phyloP scores from a whole-genome alignment of 2,797 vertebrate species.

The Rhynchonycteris naso region DNA sequence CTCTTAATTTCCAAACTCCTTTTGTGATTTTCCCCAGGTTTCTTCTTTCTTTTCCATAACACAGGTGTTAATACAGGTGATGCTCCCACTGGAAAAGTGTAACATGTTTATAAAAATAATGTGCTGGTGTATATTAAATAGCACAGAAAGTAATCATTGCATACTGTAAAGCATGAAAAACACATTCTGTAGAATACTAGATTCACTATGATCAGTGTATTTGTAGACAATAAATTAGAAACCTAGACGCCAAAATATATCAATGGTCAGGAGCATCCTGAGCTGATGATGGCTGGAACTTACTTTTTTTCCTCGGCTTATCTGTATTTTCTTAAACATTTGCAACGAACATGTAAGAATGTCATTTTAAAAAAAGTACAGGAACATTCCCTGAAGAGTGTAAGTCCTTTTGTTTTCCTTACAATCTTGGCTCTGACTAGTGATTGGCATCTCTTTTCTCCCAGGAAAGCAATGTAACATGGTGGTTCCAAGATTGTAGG shows the following conservation, averaged over 20 bases:
- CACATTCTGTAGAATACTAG: not conserved
- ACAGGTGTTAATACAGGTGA: not conserved
- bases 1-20: not conserved
- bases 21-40: not conserved
- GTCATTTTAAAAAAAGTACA: not conserved
- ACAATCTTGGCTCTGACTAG: not conserved
- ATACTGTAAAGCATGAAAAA: not conserved
- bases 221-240: not conserved
- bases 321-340: slow-evolving; percentile 27
- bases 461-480: not conserved
- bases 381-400: not conserved
- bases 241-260: not conserved
- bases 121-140: not conserved
- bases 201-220: not conserved
- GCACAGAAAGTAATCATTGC: not conserved
- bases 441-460: not conserved
- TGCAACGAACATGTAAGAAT: not conserved
- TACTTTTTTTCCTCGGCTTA: not conserved
- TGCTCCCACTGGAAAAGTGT: not conserved
- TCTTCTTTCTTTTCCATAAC: not conserved
- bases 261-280: not conserved
- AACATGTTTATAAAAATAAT: not conserved
- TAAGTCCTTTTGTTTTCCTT: not conserved
- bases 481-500: not conserved
- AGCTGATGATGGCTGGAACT: not conserved